Conservation (phyloP, 2,888 invertebrate genomes). For the Platycheirus rosarum region DNA sequence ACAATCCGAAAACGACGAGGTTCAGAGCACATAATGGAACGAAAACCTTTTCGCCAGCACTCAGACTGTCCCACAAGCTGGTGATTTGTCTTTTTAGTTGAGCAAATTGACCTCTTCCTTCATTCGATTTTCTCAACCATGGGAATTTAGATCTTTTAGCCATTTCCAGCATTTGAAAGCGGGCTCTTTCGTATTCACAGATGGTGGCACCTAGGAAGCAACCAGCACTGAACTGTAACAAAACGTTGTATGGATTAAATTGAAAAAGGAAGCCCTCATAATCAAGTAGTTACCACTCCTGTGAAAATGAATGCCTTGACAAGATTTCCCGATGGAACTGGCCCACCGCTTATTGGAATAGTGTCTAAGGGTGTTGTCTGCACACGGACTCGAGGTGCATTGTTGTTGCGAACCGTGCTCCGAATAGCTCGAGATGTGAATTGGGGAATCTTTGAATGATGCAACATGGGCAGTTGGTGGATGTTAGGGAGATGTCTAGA, state of each 20-base stretch:
- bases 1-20: constrained; percentile 90
- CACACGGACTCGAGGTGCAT: constrained; percentile 38
- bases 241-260: background rate
- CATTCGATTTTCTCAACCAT: constrained; percentile 76
- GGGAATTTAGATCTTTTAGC: constrained; percentile 83
- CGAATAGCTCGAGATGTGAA: constrained; percentile 60
- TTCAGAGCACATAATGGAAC: constrained; percentile 91
- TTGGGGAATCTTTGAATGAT: constrained; percentile 67
- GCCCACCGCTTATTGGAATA: constrained; percentile 64
- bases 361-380: constrained; percentile 73
- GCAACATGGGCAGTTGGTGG: constrained; percentile 59
- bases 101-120: constrained; percentile 74
- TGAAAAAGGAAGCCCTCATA: background rate
- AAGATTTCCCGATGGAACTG: constrained; percentile 78
- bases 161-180: constrained; percentile 78
- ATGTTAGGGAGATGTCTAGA: constrained; percentile 7
- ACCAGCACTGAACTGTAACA: constrained; percentile 85
- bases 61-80: constrained; percentile 87
- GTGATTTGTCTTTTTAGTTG: constrained; percentile 77
- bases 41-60: constrained; percentile 90
- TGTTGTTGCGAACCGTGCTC: constrained; percentile 36
- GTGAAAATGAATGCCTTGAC: constrained; percentile 79
- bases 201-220: constrained; percentile 90
- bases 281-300: constrained; percentile 77
- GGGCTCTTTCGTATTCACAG: constrained; percentile 92